Evolutionary conservation across 1,140 invertebrate genomes (phyloP).

Genomic region (Cylas formicarius): DNA sequence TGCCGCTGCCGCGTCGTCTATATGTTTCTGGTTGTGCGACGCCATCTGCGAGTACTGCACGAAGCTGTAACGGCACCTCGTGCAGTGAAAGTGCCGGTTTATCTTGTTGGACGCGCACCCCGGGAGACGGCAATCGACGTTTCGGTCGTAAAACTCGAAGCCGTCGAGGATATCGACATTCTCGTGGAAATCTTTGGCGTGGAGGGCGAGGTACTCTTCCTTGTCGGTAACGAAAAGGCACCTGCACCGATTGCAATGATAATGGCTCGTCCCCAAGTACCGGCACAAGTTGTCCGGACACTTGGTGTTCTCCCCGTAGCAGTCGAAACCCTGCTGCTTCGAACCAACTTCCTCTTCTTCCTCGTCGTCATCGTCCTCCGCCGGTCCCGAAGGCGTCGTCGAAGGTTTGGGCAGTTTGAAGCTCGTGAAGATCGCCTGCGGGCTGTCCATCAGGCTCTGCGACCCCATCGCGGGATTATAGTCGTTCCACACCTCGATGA

Average conservation of each 20-base stretch:
- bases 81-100: slow-evolving; percentile 67
- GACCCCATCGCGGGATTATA: slow-evolving; percentile 51
- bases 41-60: slow-evolving; percentile 67
- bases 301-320: slow-evolving; percentile 38
- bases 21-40: slow-evolving; percentile 61
- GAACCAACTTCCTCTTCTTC: slow-evolving; percentile 37
- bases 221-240: slow-evolving; percentile 50
- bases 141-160: slow-evolving; percentile 74
- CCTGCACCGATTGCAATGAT: slow-evolving; percentile 68
- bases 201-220: slow-evolving; percentile 41
- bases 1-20: slow-evolving; percentile 38
- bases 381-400: slow-evolving; percentile 44
- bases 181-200: slow-evolving; percentile 76
- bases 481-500: slow-evolving; percentile 84
- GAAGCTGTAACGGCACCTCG: slow-evolving; percentile 68
- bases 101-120: slow-evolving; percentile 52
- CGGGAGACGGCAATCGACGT: slow-evolving; percentile 64
- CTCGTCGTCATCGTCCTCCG: slow-evolving; percentile 42
- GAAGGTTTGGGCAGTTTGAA: slow-evolving; percentile 80
- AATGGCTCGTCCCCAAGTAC: slow-evolving; percentile 51
- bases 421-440: slow-evolving; percentile 87
- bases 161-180: slow-evolving; percentile 74
- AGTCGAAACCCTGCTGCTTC: slow-evolving; percentile 37
- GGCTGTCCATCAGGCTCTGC: slow-evolving; percentile 52
- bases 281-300: slow-evolving; percentile 49